These are phyloP conservation scores for Ooceraea biroi DNA, from an alignment of 1,140 invertebrate genomes.

Conservation along the genomic window DNA sequence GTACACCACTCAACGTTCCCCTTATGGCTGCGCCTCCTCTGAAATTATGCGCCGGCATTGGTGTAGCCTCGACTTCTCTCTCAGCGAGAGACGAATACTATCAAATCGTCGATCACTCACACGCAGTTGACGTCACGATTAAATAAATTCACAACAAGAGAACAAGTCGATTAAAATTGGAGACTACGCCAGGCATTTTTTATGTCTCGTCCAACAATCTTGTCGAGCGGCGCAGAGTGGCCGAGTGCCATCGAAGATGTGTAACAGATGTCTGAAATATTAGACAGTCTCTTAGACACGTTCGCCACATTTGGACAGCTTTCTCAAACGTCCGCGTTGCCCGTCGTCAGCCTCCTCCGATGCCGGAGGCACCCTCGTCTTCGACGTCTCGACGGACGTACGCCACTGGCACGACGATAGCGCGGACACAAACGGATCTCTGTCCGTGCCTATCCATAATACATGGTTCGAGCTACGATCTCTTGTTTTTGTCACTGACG, in stretches of 20 bases:
- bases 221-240: constrained; percentile 1
- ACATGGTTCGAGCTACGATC: constrained; percentile 63
- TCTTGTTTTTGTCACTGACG: constrained; percentile 75
- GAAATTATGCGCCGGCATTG: constrained; percentile 62
- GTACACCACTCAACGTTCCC: constrained; percentile 58
- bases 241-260: neutral
- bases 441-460: constrained; percentile 77
- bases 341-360: constrained; percentile 11
- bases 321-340: neutral
- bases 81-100: no score
- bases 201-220: neutral
- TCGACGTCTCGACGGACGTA: constrained; percentile 32
- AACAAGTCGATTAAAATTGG: no score
- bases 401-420: constrained; percentile 71
- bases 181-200: no score
- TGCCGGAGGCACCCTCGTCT: constrained; percentile 17
- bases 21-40: constrained; percentile 56
- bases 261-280: constrained; percentile 52
- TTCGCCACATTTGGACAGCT: neutral
- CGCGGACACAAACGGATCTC: constrained; percentile 78
- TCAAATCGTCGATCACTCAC: no score
- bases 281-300: constrained; percentile 45
- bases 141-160: no score
- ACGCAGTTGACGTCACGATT: no score
- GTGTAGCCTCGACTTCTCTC: constrained; percentile 32